Percentiles rank a stretch among this genome's conserved stretches.
These are phyloP conservation scores for Agapornis canus DNA, from an alignment of 2,797 vertebrate genomes.

Conservation along the genomic window DNA sequence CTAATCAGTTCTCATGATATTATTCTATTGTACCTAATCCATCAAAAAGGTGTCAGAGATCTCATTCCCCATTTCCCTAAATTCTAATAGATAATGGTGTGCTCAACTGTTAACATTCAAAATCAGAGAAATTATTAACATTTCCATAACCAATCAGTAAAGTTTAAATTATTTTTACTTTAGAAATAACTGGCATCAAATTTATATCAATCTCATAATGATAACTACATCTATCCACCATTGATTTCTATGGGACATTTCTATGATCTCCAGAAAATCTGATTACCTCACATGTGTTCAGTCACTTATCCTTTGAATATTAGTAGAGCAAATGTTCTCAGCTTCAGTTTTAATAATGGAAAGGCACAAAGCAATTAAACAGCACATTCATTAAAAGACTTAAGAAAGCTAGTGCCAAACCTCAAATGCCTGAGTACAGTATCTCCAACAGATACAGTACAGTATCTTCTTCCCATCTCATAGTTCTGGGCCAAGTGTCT, in stretches of 20 bases:
- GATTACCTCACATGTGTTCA: not conserved
- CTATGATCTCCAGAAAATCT: not conserved
- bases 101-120: not conserved
- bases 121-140: not conserved
- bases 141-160: slow-evolving; percentile 5
- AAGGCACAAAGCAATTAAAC: slow-evolving; percentile 2
- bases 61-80: not conserved
- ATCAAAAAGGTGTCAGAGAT: slow-evolving; percentile 19
- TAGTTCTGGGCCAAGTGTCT: not conserved
- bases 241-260: not conserved
- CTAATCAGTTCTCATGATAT: slow-evolving; percentile 14
- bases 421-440: not conserved
- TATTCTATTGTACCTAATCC: slow-evolving; percentile 10
- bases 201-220: not conserved
- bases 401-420: not conserved
- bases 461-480: not conserved
- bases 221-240: slow-evolving; percentile 9
- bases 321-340: not conserved
- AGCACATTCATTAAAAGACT: not conserved
- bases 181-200: slow-evolving; percentile 22
- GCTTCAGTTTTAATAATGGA: slow-evolving; percentile 5
- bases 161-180: slow-evolving; percentile 16
- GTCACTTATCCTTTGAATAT: not conserved
- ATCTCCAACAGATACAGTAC: not conserved
- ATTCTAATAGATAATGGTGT: not conserved